A percentile compares a stretch with the other conserved stretches of the same genome.
Evolutionary conservation across 2,113 vertebrate genomes (phyloP).

Genomic region (Echinops telfairi): DNA sequence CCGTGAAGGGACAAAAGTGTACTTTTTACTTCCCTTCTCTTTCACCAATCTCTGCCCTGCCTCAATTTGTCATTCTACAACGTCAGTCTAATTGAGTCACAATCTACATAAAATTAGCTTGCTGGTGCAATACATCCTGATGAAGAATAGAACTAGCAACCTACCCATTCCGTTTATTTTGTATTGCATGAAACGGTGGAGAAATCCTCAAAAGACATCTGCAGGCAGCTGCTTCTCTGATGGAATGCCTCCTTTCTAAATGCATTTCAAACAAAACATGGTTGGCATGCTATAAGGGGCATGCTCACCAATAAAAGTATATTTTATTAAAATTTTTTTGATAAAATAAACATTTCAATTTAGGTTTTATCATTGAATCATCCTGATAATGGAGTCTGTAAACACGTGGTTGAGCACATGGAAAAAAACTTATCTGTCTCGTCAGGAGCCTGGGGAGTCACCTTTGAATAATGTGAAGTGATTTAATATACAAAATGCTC

Average conservation of each 20-base stretch:
- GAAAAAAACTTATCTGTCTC: background rate
- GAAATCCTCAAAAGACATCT: conserved; percentile 2
- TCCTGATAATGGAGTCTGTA: background rate
- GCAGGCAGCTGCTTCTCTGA: background rate
- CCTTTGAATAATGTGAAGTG: conserved; percentile 56
- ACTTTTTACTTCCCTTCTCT: background rate
- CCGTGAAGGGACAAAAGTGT: background rate
- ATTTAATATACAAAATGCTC: conserved; percentile 40
- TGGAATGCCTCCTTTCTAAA: conserved; percentile 38
- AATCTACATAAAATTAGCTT: background rate
- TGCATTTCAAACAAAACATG: conserved; percentile 28
- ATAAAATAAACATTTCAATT: conserved; percentile 45
- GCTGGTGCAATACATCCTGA: background rate
- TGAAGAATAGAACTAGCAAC: background rate
- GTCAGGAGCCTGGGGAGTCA: background rate
- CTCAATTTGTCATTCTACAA: background rate
- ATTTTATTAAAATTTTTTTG: conserved; percentile 58
- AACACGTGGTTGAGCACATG: background rate
- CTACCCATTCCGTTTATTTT: background rate
- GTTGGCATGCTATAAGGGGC: background rate
- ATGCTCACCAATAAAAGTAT: conserved; percentile 10
- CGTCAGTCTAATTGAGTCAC: background rate
- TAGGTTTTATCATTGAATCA: conserved; percentile 51
- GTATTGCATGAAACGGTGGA: background rate
- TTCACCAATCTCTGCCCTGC: background rate